Evolutionary conservation across 2,888 invertebrate species (phyloP).

Genomic region (Theretra japonica): DNA sequence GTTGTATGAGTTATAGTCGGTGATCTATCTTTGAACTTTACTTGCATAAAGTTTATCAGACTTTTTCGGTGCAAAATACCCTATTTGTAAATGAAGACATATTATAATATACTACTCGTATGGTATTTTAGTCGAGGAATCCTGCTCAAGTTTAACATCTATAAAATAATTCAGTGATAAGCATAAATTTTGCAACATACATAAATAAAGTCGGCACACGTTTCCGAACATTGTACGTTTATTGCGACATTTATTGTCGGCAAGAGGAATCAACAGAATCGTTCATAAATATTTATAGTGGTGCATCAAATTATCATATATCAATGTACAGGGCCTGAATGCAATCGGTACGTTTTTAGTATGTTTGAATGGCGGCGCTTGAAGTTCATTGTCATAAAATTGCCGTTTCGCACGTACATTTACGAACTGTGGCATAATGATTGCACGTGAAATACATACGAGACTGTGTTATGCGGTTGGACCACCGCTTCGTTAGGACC

Average conservation of each 20-base stretch:
- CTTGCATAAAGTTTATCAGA: neutral
- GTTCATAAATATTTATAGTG: conserved; percentile 10
- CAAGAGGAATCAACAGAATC: conserved; percentile 5
- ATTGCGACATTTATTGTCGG: conserved; percentile 29
- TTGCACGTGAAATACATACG: conserved; percentile 55
- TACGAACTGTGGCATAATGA: conserved; percentile 52
- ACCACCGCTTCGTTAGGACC: conserved; percentile 51
- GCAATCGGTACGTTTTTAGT: conserved; percentile 32
- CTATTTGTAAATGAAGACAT: neutral
- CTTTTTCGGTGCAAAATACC: neutral
- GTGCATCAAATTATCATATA: conserved; percentile 22
- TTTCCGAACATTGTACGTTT: conserved; percentile 38
- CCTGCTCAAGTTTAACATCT: neutral
- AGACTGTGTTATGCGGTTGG: conserved; percentile 54
- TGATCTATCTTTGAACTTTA: neutral
- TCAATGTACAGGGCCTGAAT: conserved; percentile 26
- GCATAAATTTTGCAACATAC: neutral
- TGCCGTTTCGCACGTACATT: conserved; percentile 48
- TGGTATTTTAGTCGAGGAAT: too few species aligned
- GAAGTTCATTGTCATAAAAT: conserved; percentile 50
- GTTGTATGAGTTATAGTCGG: neutral
- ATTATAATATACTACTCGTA: too few species aligned
- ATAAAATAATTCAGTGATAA: neutral
- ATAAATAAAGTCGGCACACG: conserved; percentile 7
- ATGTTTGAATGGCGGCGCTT: conserved; percentile 37